phyloP scores from a whole-genome alignment of 2,888 invertebrate species.

The Orchesellides sinensis region DNA sequence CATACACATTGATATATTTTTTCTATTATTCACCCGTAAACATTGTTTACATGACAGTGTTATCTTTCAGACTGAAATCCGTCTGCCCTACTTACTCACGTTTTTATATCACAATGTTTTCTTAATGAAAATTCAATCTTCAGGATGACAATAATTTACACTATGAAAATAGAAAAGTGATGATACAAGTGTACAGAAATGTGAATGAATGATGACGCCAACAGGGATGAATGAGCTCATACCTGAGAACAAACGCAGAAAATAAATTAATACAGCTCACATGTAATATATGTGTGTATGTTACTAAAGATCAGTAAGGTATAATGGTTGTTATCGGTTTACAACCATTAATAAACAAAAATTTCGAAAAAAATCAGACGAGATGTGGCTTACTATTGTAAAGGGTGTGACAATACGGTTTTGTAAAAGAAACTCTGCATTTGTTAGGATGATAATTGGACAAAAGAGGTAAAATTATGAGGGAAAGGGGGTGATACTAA shows the following conservation, averaged over 20 bases:
- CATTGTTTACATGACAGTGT: conserved; percentile 42
- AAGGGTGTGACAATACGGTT: conserved; percentile 51
- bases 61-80: conserved; percentile 64
- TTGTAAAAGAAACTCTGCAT: conserved; percentile 10
- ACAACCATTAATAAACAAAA: neutral
- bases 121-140: conserved; percentile 41
- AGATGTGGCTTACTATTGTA: conserved; percentile 1
- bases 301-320: neutral
- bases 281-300: neutral
- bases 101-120: conserved; percentile 69
- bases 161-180: conserved; percentile 21
- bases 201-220: conserved; percentile 33
- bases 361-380: conserved; percentile 3
- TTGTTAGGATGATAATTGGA: conserved; percentile 38
- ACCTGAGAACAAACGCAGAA: neutral
- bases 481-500: conserved; percentile 38
- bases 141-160: conserved; percentile 27
- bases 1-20: neutral
- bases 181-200: conserved; percentile 4
- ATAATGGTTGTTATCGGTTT: neutral
- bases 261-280: conserved; percentile 11
- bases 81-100: conserved; percentile 56
- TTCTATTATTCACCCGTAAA: neutral
- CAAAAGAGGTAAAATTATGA: conserved; percentile 45
- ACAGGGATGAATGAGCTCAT: conserved; percentile 15